Evolutionary conservation across 2,113 vertebrate genomes (phyloP).

Genomic region (Hiodon alosoides): DNA sequence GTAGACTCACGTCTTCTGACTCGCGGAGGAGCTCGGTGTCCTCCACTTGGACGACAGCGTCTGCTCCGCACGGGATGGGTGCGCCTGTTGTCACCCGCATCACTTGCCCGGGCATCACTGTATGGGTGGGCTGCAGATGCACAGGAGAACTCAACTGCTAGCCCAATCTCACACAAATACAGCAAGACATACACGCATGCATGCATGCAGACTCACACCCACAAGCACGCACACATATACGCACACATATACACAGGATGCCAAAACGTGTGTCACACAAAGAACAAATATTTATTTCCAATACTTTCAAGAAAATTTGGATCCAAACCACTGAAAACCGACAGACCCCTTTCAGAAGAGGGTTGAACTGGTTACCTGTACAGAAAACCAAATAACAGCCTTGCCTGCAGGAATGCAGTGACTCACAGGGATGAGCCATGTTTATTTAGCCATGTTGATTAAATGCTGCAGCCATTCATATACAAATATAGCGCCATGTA

Average conservation of each 20-base stretch:
- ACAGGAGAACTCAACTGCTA: slow-evolving; percentile 16
- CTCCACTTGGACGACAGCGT: slow-evolving; percentile 97
- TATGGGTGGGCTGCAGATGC: slow-evolving; percentile 85
- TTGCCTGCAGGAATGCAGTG: no score
- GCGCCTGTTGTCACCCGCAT: slow-evolving; percentile 98
- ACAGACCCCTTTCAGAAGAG: neutral
- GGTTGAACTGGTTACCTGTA: no score
- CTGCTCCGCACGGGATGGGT: slow-evolving; percentile 97
- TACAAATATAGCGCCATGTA: no score
- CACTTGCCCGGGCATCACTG: slow-evolving; percentile 98
- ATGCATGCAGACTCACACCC: neutral
- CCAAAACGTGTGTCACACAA: neutral
- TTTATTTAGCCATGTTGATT: no score
- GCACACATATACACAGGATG: slow-evolving; percentile 3
- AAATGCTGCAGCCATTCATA: no score
- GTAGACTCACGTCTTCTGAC: slow-evolving; percentile 86
- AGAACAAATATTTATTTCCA: neutral
- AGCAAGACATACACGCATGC: slow-evolving; percentile 7
- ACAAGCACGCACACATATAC: neutral
- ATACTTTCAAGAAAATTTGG: neutral
- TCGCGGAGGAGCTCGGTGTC: slow-evolving; percentile 97
- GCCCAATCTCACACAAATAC: neutral
- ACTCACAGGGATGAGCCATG: neutral
- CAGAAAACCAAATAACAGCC: no score
- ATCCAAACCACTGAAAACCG: no score